Evolutionary conservation across 2,797 vertebrate species (phyloP), one percentile per base, ranked within the genome.

Genomic region (Cirrhinus mrigala): DNA sequence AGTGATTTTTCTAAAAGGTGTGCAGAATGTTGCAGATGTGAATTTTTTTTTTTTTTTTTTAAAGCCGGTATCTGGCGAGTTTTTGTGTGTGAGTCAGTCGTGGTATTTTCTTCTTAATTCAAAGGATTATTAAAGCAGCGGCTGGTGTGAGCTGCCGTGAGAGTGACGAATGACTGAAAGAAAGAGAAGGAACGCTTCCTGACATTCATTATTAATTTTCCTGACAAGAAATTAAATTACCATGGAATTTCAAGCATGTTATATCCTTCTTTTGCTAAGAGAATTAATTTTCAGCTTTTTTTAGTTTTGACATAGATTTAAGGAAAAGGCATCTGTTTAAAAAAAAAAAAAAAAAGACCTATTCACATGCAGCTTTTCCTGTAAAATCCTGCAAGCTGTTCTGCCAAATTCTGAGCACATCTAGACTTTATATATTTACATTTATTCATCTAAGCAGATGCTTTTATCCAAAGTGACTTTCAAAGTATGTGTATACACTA

Each of bases 21-120:
- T 64, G 81, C 76, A 74, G 70, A 82, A 62, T 83, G 52, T 76
- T 78, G 73, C 64, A 81, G 77, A 81, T 78, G 70, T 88, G 82
- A 87, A 44, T 88, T 79, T 85, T 83, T 87, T 40, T 76, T n/a
- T n/a, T n/a, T n/a, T n/a, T n/a, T n/a, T n/a, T n/a, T n/a, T n/a
- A n/a, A 85, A 24, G 84, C 82, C 58, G 56, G 66, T 86, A 77
- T 37, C 52, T 80, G 70, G 74, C 58, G 22, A 33, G 87, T 75
- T 60, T 37, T 70, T 56, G 37, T 75, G 83, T 79, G 60, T 87
- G 87, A 81, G 87, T 58, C 83, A 85, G 71, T 52, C 79, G 58
- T 69, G 52, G 82, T 85, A 83, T 81, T 70, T 83, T 79, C 64
- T 89, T 85, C 76, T 79, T 86, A 62, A 88, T 87, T 88, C 74